A percentile compares a stretch with the other conserved stretches of the same genome.
Conservation (phyloP, 2,113 vertebrate species). For the Saccopteryx bilineata region DNA sequence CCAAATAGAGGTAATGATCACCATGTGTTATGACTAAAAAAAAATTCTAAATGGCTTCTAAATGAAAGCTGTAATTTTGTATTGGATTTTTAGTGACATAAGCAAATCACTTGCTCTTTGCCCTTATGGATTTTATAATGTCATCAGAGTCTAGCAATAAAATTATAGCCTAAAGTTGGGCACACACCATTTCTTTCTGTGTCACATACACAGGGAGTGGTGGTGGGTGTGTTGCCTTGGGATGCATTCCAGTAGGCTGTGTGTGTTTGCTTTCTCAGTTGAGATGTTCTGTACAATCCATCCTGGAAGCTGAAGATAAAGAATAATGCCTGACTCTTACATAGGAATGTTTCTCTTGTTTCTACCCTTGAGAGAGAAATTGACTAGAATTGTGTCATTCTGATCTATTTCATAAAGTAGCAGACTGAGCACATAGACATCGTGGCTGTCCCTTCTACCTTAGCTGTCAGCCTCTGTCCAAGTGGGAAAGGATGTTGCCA, state of each 20-base stretch:
- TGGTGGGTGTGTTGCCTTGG: not conserved
- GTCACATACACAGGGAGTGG: not conserved
- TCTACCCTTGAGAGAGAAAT: constrained; percentile 67
- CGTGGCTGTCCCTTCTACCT: constrained; percentile 23
- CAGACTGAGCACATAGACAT: not conserved
- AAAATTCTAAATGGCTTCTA: constrained; percentile 58
- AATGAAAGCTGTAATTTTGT: constrained; percentile 78
- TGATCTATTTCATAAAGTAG: constrained; percentile 54
- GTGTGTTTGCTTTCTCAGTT: constrained; percentile 10
- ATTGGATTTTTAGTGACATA: constrained; percentile 74
- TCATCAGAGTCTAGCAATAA: constrained; percentile 76
- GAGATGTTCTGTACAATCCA: constrained; percentile 23
- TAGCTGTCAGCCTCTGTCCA: not conserved
- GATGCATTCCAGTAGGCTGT: not conserved
- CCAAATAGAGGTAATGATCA: constrained; percentile 63
- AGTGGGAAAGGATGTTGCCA: not conserved
- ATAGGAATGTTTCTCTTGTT: constrained; percentile 41
- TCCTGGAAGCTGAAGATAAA: constrained; percentile 12
- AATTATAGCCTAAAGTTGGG: constrained; percentile 67
- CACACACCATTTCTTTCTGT: constrained; percentile 23
- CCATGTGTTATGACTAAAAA: constrained; percentile 48
- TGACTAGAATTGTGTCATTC: constrained; percentile 58
- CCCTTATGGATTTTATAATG: constrained; percentile 79
- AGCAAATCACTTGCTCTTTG: constrained; percentile 79
- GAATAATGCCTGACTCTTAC: not conserved